Evolutionary conservation across 37 sponge, comb jelly and placozoan species (phyloP).

Genomic region (Diacarnus erythraeanus): DNA sequence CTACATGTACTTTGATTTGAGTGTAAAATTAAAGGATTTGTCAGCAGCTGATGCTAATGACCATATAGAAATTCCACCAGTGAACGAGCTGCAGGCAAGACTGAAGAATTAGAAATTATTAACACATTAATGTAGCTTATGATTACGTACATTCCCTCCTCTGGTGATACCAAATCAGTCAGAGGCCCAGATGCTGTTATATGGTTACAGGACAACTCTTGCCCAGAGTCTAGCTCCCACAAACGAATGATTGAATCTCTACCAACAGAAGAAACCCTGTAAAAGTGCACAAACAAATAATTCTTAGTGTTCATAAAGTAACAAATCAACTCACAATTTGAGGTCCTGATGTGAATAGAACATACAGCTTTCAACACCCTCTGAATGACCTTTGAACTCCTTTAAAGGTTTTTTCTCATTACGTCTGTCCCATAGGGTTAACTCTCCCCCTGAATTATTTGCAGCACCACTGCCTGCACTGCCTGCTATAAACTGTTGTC

Average conservation of each 20-base stretch:
- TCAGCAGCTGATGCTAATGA: background rate
- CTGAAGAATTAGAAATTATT: background rate
- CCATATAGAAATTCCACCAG: background rate
- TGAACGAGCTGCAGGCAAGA: background rate
- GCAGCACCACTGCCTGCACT: constrained; percentile 23
- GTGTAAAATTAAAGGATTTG: background rate
- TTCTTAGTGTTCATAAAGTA: too few species aligned
- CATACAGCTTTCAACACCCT: constrained; percentile 25
- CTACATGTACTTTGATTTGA: background rate
- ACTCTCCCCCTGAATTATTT: constrained; percentile 9
- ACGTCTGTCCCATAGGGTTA: constrained; percentile 48
- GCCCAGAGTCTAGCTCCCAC: background rate
- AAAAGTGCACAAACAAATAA: too few species aligned
- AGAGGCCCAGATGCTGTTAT: background rate
- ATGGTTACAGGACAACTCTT: background rate
- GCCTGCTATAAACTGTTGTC: constrained; percentile 26
- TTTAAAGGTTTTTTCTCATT: constrained; percentile 30
- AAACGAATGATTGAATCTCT: background rate
- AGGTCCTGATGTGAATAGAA: constrained; percentile 1
- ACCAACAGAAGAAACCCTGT: background rate
- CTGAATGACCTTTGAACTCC: constrained; percentile 42
- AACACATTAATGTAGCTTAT: background rate
- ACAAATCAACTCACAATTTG: constrained; percentile 1
- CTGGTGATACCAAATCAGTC: background rate
- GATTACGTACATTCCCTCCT: background rate